Percentiles rank a stretch among this genome's conserved stretches.
Conservation (phyloP, 2,888 invertebrate species). For the Dioctria linearis region DNA sequence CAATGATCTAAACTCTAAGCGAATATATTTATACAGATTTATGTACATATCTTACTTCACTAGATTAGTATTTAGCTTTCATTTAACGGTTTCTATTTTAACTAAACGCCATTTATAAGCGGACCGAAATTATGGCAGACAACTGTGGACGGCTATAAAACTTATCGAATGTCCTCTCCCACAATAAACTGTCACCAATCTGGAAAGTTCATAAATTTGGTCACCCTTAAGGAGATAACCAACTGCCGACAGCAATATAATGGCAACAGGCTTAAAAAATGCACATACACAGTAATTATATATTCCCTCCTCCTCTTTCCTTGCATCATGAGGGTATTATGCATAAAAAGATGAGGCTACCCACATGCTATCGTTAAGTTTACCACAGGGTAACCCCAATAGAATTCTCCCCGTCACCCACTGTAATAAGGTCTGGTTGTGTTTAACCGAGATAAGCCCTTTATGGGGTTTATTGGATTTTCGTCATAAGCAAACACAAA, state of each 20-base stretch:
- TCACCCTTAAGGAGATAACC: background rate
- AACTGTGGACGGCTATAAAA: background rate
- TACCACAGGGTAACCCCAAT: slow-evolving; percentile 33
- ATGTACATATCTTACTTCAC: no score
- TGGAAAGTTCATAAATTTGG: slow-evolving; percentile 44
- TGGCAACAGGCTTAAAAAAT: slow-evolving; percentile 24
- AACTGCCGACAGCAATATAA: slow-evolving; percentile 24
- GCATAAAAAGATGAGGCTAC: slow-evolving; percentile 52
- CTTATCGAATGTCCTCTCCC: background rate
- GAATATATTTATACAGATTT: no score
- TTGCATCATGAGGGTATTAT: slow-evolving; percentile 27
- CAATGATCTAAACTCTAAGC: no score
- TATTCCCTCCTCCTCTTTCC: background rate
- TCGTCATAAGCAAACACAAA: slow-evolving; percentile 51
- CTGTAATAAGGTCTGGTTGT: slow-evolving; percentile 56
- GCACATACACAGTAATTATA: slow-evolving; percentile 35
- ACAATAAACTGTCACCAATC: slow-evolving; percentile 42
- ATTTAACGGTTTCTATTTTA: background rate
- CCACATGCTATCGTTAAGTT: slow-evolving; percentile 45
- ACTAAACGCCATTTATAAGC: background rate
- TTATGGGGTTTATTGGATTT: slow-evolving; percentile 57
- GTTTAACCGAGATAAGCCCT: slow-evolving; percentile 58
- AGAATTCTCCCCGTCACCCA: slow-evolving; percentile 25
- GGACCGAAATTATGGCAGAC: background rate
- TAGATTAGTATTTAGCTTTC: no score